Conservation (phyloP, 2,113 vertebrate genomes). For the Aleadryas rufinucha region DNA sequence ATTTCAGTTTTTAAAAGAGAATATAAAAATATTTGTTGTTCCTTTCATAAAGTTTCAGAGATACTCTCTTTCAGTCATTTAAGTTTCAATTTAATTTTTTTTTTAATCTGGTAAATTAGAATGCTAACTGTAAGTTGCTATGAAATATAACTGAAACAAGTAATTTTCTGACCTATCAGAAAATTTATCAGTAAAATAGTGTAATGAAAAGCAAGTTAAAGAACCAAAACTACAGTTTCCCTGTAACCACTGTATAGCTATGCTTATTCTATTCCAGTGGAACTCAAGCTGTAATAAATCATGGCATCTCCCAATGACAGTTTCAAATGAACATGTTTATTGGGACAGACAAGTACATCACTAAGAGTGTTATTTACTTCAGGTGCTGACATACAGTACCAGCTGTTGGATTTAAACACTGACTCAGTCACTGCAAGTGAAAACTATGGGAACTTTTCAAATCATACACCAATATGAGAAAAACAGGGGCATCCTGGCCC, state of each 20-base stretch:
- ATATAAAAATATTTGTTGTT: not conserved
- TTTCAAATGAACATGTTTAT: conserved; percentile 70
- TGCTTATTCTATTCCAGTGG: conserved; percentile 1
- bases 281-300: conserved; percentile 67
- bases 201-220: not conserved
- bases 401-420: conserved; percentile 66
- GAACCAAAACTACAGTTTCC: not conserved
- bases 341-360: conserved; percentile 71
- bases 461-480: not conserved
- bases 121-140: not conserved
- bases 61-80: not conserved
- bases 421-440: conserved; percentile 28
- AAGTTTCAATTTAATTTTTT: not conserved
- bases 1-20: not conserved
- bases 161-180: not conserved
- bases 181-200: not conserved
- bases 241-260: not conserved
- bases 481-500: not conserved
- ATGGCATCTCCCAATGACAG: conserved; percentile 62
- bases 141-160: not conserved
- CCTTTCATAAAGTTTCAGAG: not conserved
- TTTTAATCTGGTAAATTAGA: not conserved
- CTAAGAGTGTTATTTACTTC: conserved; percentile 66
- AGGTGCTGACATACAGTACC: conserved; percentile 58
- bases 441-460: conserved; percentile 56